Evolutionary conservation across 2,113 vertebrate species (phyloP).

Genomic region (Monarcha castaneiventris): DNA sequence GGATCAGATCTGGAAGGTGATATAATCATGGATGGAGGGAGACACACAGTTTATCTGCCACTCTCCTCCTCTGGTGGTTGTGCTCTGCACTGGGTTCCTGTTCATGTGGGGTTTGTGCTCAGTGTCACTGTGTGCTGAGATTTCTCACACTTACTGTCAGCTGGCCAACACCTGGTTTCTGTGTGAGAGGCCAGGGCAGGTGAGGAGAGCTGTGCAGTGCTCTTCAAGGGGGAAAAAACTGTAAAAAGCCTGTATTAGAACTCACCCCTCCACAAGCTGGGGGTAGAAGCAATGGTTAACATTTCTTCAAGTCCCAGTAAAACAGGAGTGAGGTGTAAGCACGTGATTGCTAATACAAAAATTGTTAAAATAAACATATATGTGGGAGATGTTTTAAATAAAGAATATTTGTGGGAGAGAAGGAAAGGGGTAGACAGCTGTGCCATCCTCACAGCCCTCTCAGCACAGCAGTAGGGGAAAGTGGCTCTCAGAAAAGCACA

Average conservation of each 20-base stretch:
- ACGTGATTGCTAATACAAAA: not conserved
- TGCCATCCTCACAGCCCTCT: not conserved
- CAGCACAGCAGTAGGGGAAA: not conserved
- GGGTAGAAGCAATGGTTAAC: not conserved
- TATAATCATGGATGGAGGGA: not conserved
- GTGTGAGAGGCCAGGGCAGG: not conserved
- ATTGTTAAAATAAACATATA: not conserved
- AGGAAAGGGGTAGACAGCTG: not conserved
- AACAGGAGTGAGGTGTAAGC: not conserved
- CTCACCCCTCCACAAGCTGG: not conserved
- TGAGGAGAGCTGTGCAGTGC: not conserved
- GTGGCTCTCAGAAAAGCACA: not conserved
- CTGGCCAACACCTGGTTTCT: not conserved
- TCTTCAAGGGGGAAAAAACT: not conserved
- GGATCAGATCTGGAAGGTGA: not conserved
- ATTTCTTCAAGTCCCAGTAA: not conserved
- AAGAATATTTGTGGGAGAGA: not conserved
- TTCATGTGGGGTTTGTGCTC: not conserved
- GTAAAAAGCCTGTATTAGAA: not conserved
- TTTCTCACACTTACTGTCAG: not conserved
- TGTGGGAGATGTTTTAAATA: slow-evolving; percentile 4
- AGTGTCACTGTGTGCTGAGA: fast-evolving
- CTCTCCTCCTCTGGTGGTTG: not conserved
- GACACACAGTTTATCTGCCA: not conserved
- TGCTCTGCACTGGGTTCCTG: fast-evolving